Base-by-base conservation (phyloP, 2,888 invertebrate genomes). In the Patella ulyssiponensis region DNA sequence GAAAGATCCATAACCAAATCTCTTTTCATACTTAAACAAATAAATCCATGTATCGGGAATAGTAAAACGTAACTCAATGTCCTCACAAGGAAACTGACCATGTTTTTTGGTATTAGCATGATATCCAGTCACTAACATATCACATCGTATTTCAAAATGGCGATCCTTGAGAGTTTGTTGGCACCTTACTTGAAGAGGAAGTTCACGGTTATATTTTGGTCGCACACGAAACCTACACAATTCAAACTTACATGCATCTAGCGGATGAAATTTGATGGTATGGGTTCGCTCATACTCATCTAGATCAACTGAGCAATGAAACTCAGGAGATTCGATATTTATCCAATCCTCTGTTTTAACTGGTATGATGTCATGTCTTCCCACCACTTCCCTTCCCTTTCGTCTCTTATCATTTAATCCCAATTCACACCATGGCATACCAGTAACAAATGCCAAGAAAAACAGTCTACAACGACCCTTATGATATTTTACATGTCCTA, bases 21-120 rank as follows among this genome's bases (percentile, higher is more conserved):
- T 97, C 90, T 98, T 98, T 85, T 99, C 99, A 71, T 98, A 98
- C 81, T 99, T 94, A 93, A 99, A 99, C 90, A 99, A 93, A 92
- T 99, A 99, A 90, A 99, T 98, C 99, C 99, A 99, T 90, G 97
- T 96, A 93, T 99, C 99, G 27, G 99, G 99, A 88, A 99, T 97
- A 17, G 99, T 99, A 92, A 99, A 92, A 15, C 92, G 84, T 77
- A 99, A 95, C 92, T 96, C 95, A 53, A 99, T 98, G 93, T 99
- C 98, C 82, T 91, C 91, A 85, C 91, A 91, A 0, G 91, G 91
- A 77, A 93, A 92, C 93, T 98, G 98, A 0, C 98, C 97, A 83
- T 98, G 94, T 92, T 97, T 97, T 86, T 98, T 95, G 78, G 98
- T 98, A 76, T 97, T 95, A 76, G 98, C 98, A 76, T 98, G 96